These are phyloP conservation scores for Benitochromis conjunctus DNA, from an alignment of 2,113 vertebrate species.

Conservation along the genomic window DNA sequence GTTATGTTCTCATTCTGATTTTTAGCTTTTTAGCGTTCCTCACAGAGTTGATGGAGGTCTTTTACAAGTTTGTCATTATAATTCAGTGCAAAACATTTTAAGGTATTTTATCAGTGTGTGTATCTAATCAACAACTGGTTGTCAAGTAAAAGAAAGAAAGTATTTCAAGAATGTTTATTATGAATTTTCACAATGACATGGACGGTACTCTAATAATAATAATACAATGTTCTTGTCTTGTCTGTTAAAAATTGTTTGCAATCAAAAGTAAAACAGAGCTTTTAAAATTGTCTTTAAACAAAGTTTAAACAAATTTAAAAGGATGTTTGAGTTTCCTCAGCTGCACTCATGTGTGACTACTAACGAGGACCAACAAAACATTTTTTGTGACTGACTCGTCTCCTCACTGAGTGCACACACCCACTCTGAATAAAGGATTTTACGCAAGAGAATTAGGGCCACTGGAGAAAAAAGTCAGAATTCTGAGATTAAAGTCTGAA, in stretches of 20 bases:
- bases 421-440: fast-evolving
- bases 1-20: fast-evolving
- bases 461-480: too few species aligned
- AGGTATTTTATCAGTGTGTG: neutral
- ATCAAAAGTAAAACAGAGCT: neutral
- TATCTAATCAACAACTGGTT: neutral
- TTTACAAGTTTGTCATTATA: neutral
- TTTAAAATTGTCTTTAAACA: neutral
- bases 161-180: neutral
- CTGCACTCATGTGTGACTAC: fast-evolving
- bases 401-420: fast-evolving
- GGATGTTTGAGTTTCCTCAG: neutral
- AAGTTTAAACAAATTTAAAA: neutral
- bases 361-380: too few species aligned
- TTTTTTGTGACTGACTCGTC: too few species aligned
- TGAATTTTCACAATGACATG: neutral
- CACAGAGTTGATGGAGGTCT: neutral
- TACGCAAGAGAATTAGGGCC: too few species aligned
- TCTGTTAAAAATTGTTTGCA: neutral
- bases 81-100: neutral
- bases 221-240: neutral
- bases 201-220: neutral
- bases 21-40: neutral
- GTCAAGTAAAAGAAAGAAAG: neutral
- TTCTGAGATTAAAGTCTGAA: too few species aligned